Evolutionary conservation across 1,140 invertebrate species (phyloP), one percentile per base, ranked within the genome.

Genomic region (Heliconius hewitsoni): DNA sequence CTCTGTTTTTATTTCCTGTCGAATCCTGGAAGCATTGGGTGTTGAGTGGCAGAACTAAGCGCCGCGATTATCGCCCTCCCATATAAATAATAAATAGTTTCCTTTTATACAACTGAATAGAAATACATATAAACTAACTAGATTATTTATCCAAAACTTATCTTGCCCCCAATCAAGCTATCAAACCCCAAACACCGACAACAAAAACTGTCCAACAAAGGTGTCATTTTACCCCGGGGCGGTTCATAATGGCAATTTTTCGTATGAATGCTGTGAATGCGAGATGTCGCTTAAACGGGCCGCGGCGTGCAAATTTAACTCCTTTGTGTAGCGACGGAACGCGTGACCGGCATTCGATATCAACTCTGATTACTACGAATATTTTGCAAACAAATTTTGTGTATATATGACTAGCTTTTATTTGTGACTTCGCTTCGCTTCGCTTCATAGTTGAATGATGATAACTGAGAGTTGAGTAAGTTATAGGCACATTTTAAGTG

Each of bases 281-380:
- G 86, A 88, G 90, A 91, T 90, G 90, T 83, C 85, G 85, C 85
- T 85, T 91, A 90, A 91, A 92, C 87, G 89, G 89, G 84, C 86
- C 82, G 87, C 88, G 89, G 89, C 92, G 91, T 91, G 91, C 90
- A 94, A 94, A 94, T 94, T 94, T 94, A 91, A 84, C 84, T 89
- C 90, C 91, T 94, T 94, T 93, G 92, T 94, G 89, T 77, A 83
- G 81, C 74, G 79, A 86, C 82, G 81, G 83, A 73, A 86, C 83
- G 87, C 92, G 92, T 94, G 92, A 91, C 86, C 81, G 72, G 92
- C 85, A 93, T 94, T 78, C 79, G 80, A 82, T 87, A 82, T 72
- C 75, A 2, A 66, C 77, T 57, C 80, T 83, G 71, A 82, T 83
- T 83, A 80, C 80, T 42, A 30, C 37, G 71, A 66, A n/a, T 66